phyloP scores from a whole-genome alignment of 2,888 invertebrate species.

The Sialis fuliginosa region DNA sequence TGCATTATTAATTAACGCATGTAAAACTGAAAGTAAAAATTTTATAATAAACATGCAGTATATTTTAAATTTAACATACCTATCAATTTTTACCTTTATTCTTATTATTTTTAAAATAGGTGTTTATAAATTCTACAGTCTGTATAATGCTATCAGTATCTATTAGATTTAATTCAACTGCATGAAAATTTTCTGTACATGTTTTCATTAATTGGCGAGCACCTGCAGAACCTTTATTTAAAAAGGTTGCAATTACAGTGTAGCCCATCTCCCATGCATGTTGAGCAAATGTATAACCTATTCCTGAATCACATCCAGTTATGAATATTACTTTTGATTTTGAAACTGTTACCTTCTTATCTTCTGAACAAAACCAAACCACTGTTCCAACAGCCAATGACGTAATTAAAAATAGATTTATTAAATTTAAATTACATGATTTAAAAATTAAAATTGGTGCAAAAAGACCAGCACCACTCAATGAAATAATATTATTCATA shows the following conservation, averaged over 20 bases:
- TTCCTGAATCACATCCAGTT: slow-evolving; percentile 74
- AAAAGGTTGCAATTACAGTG: slow-evolving; percentile 62
- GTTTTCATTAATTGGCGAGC: slow-evolving; percentile 30
- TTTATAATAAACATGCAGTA: no score
- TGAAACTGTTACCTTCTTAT: background rate
- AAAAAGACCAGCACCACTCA: no score
- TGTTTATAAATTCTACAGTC: slow-evolving; percentile 27
- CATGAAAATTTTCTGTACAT: slow-evolving; percentile 23
- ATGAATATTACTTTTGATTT: slow-evolving; percentile 38
- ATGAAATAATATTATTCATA: no score
- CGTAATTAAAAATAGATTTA: no score
- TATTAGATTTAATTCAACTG: slow-evolving; percentile 48
- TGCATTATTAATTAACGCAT: slow-evolving; percentile 78
- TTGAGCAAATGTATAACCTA: slow-evolving; percentile 56
- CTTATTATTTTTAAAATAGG: background rate
- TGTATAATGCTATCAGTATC: slow-evolving; percentile 33
- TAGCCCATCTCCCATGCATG: slow-evolving; percentile 43
- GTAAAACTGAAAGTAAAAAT: slow-evolving; percentile 38
- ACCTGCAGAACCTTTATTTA: slow-evolving; percentile 38
- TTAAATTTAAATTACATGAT: no score
- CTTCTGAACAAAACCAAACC: background rate
- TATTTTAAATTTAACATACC: background rate
- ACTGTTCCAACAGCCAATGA: background rate
- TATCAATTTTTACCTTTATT: background rate
- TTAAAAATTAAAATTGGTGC: no score